Evolutionary conservation across 2,888 invertebrate genomes (phyloP), one percentile per base, ranked within the genome.

Genomic region (Cecidostiba fungosa): DNA sequence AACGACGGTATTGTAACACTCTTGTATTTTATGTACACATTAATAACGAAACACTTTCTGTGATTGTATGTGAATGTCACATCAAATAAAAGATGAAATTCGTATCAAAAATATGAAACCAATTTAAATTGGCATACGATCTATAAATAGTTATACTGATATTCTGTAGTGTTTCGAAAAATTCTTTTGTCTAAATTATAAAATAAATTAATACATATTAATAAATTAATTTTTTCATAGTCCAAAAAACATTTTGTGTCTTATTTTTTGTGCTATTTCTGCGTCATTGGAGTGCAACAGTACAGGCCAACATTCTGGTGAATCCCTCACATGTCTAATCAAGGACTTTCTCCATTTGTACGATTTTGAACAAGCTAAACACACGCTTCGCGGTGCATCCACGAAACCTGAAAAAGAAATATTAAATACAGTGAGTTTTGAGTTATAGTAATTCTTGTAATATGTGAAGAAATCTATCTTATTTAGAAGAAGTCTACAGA

Each of bases 301-400:
- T 43, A 91, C 84, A 23, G 93, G 93, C 93, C 93, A 93, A 87
- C 93, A 93, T 70, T 92, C 92, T 12, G 92, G 92, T 50, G 89
- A 92, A 77, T 93, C 92, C 32, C 93, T 90, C 0, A 93, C 90
- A 86, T 94, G 94, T 47, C 93, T 91, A 77, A 92, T 91, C 80
- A 94, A 88, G 2, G 93, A 93, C 81, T 92, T 92, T 89, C 91
- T 92, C 92, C 93, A 93, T 85, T 93, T 93, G 90, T 94, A 94
- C 16, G 92, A 90, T 80, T 93, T 93, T 43, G 90, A 90, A 85
- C 93, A 93, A 85, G 92, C 92, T 86, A 91, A 87, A 88, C 93
- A 93, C 74, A 89, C 90, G 87, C 82, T 87, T 62, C 87, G 85
- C 23, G 69, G n/a, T 69, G 36, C 50, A 12, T 81, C 72, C 10